Evolutionary conservation across 2,113 vertebrate genomes (phyloP).

Genomic region (Sterna hirundo): DNA sequence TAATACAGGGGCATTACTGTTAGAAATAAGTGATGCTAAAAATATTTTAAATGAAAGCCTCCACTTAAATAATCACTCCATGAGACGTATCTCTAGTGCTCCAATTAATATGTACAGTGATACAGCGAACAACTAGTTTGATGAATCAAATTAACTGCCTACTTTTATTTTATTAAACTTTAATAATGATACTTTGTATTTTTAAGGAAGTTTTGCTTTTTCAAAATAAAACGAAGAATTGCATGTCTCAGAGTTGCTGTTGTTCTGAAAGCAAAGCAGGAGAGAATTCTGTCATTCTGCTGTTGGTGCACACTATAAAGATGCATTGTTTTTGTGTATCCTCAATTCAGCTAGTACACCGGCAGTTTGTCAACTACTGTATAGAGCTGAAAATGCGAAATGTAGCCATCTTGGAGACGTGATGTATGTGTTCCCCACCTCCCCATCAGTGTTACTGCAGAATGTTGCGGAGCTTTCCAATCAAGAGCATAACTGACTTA

Average conservation of each 20-base stretch:
- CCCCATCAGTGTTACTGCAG: not conserved
- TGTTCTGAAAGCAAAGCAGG: not conserved
- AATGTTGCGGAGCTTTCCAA: not conserved
- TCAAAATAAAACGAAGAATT: not conserved
- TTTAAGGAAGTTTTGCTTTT: not conserved
- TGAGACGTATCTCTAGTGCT: not conserved
- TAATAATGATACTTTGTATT: not conserved
- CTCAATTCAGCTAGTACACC: rapidly evolving
- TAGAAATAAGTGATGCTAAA: not conserved
- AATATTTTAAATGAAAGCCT: not conserved
- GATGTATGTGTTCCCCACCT: rapidly evolving
- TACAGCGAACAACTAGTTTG: not conserved
- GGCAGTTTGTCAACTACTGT: not conserved
- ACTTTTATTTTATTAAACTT: not conserved
- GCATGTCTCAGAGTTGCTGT: not conserved
- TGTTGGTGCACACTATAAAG: rapidly evolving
- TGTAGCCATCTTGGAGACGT: not conserved
- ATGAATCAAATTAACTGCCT: not conserved
- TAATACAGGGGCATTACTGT: not conserved
- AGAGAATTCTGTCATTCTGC: rapidly evolving
- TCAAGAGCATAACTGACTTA: not conserved
- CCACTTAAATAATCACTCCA: not conserved
- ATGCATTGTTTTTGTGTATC: too few species aligned
- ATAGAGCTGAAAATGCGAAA: not conserved
- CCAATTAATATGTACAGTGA: not conserved